Percentiles rank a stretch among this genome's conserved stretches.
Evolutionary conservation across 2,113 vertebrate genomes (phyloP).

Genomic region (Mormoops blainvillei): DNA sequence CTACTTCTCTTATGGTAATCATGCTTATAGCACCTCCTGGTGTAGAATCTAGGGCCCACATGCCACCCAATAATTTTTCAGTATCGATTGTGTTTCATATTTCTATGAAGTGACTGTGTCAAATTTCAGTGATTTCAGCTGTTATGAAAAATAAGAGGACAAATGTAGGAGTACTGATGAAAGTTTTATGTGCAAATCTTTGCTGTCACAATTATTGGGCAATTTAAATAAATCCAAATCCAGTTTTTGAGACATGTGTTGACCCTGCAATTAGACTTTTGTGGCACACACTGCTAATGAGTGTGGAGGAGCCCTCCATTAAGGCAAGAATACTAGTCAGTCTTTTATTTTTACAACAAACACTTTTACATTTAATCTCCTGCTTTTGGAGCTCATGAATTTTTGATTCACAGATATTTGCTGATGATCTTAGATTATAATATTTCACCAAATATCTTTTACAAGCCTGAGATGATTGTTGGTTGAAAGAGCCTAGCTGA

Average conservation of each 20-base stretch:
- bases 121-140: conserved; percentile 3
- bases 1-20: not conserved
- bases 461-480: not conserved
- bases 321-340: not conserved
- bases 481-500: not conserved
- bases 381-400: not conserved
- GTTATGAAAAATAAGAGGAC: not conserved
- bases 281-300: not conserved
- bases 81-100: not conserved
- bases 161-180: not conserved
- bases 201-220: not conserved
- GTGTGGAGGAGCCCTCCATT: not conserved
- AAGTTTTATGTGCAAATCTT: conserved; percentile 25
- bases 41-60: not conserved
- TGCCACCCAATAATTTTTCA: not conserved
- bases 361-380: not conserved
- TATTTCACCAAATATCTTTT: not conserved
- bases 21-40: not conserved
- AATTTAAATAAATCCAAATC: not conserved
- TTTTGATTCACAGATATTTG: not conserved
- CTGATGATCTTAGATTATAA: not conserved
- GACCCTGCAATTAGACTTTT: not conserved
- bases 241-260: not conserved
- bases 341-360: not conserved
- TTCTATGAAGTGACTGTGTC: not conserved